These are phyloP conservation scores for Triplophysa bombifrons DNA, from an alignment of 2,797 vertebrate genomes.

Conservation along the genomic window DNA sequence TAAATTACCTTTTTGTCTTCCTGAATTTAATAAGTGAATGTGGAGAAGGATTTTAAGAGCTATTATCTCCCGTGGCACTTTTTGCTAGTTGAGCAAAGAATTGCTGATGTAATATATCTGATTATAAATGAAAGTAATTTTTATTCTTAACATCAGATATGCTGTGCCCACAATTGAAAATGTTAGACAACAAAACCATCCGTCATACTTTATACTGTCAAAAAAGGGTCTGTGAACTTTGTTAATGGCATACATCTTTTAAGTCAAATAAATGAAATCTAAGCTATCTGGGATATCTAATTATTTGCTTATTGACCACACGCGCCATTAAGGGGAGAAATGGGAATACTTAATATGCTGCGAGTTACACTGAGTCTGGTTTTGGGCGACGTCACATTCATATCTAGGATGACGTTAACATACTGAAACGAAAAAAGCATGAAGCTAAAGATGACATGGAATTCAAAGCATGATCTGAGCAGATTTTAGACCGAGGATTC, in stretches of 20 bases:
- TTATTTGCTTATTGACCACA: neutral
- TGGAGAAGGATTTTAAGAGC: conserved; percentile 46
- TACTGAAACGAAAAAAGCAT: neutral
- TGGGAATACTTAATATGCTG: neutral
- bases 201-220: neutral
- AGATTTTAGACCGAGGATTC: conserved; percentile 1
- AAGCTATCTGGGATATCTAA: neutral
- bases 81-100: conserved; percentile 24
- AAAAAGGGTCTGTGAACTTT: neutral
- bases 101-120: conserved; percentile 17
- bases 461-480: neutral
- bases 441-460: neutral
- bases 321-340: neutral
- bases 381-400: neutral
- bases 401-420: neutral
- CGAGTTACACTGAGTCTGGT: neutral
- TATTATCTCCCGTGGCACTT: conserved; percentile 50
- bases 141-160: conserved; percentile 7
- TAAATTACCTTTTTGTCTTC: conserved; percentile 60
- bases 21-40: conserved; percentile 53
- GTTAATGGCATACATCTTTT: neutral
- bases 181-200: neutral
- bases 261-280: neutral
- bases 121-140: neutral
- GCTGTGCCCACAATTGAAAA: too few species aligned